Base-by-base conservation (phyloP, 2,797 vertebrate genomes). In the Lates japonicus region DNA sequence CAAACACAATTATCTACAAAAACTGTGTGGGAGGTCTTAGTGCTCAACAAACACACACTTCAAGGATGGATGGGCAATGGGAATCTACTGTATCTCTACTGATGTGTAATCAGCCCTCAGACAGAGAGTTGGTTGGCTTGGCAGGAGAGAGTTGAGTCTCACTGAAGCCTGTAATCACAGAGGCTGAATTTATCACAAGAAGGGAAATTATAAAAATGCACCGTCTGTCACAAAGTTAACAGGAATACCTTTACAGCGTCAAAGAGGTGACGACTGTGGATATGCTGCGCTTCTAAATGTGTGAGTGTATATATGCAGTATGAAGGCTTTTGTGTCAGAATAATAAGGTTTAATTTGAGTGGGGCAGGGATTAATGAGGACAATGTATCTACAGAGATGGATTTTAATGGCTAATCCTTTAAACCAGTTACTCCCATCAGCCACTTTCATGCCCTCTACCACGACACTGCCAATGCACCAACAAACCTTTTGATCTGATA, bases 321-420 rank as follows among this genome's bases (percentile, higher is more conserved):
- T 46, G 67, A 77, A 52, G 63, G 67, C 76, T 72, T 84, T 76
- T 86, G 74, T 81, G 70, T 31, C 11, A 44, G 69, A 84, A 81
- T 74, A 87, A 92, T 39, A 82, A 25, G 31, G 73, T 87, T 85
- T 87, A 67, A 87, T 87, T 79, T 81, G 72, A 85, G 76, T 13
- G n/a, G 51, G 63, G 48, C 39, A 16, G 29, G 69, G 82, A 90
- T 92, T 86, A 89, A 88, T 81, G 60, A 81, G 82, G 66, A 89
- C 87, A 88, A 84, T 69, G 76, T 68, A 81, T 87, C 74, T 77
- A 84, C 73, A 76, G 76, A 68, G 80, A 82, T 57, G 66, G 74
- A 88, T 88, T 87, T 83, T 78, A 87, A 76, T 64, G 52, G 73
- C n/a, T 91, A 90, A 92, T 93, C 92, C 85, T 86, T 88, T 92